These are phyloP conservation scores for Macrosteles quadrilineatus DNA, from an alignment of 1,140 invertebrate genomes.

Conservation along the genomic window DNA sequence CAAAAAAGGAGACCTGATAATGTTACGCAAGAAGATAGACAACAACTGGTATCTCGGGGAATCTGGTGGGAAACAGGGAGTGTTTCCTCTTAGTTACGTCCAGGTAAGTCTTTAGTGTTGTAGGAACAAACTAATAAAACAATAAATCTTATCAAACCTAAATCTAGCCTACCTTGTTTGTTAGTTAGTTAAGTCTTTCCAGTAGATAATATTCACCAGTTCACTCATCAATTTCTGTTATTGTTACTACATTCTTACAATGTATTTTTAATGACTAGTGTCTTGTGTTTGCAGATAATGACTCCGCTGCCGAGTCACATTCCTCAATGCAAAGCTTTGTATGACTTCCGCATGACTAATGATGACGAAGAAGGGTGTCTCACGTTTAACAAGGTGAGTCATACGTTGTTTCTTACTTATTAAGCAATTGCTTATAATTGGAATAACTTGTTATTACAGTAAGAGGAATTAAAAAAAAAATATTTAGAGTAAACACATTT, in stretches of 20 bases:
- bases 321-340: conserved; percentile 88
- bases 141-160: not conserved
- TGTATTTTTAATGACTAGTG: too few species aligned
- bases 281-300: conserved; percentile 72
- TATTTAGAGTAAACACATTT: too few species aligned
- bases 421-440: too few species aligned
- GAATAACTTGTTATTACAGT: not conserved
- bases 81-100: conserved; percentile 86
- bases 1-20: conserved; percentile 85
- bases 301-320: conserved; percentile 73
- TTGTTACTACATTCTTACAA: too few species aligned
- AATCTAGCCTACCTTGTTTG: not conserved
- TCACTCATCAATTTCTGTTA: not conserved
- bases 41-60: conserved; percentile 91
- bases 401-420: not conserved
- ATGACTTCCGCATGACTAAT: conserved; percentile 89
- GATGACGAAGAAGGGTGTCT: conserved; percentile 92
- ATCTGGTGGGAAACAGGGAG: conserved; percentile 73
- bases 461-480: not conserved
- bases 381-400: conserved; percentile 81
- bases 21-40: conserved; percentile 81
- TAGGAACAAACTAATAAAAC: too few species aligned
- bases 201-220: not conserved
- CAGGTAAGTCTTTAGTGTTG: conserved; percentile 72
- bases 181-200: not conserved